These are phyloP conservation scores for Leuciscus idus DNA, from an alignment of 2,113 vertebrate species.

Conservation along the genomic window DNA sequence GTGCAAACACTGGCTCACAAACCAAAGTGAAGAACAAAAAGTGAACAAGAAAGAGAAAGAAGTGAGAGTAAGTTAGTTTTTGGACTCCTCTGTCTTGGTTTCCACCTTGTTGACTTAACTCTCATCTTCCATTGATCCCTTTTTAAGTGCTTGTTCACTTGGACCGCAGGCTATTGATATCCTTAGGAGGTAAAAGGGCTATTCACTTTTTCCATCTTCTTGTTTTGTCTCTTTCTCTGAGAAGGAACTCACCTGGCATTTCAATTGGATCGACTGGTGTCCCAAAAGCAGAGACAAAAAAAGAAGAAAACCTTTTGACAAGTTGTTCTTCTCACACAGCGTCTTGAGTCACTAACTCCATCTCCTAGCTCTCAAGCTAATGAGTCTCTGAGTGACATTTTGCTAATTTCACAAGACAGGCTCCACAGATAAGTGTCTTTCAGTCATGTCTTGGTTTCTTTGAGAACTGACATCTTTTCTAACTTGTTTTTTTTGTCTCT, in stretches of 20 bases:
- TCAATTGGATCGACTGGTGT: background rate
- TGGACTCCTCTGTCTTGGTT: background rate
- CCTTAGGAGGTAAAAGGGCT: constrained; percentile 17
- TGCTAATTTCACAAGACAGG: constrained; percentile 47
- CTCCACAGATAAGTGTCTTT: constrained; percentile 39
- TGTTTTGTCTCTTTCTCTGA: constrained; percentile 16
- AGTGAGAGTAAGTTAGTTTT: constrained; percentile 9
- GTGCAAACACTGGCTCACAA: constrained; percentile 32
- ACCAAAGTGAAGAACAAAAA: constrained; percentile 14
- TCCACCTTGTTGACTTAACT: constrained; percentile 36
- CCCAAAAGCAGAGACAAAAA: constrained; percentile 21
- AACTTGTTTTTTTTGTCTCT: constrained; percentile 39
- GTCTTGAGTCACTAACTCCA: constrained; percentile 49
- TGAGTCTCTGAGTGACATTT: constrained; percentile 51
- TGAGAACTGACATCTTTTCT: constrained; percentile 45
- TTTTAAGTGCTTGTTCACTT: constrained; percentile 37
- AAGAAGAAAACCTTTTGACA: constrained; percentile 33
- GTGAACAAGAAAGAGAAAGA: constrained; percentile 16
- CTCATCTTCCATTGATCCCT: constrained; percentile 37
- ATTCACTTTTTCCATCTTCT: constrained; percentile 13
- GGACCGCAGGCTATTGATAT: constrained; percentile 6
- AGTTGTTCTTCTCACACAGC: constrained; percentile 19
- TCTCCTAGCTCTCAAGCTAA: constrained; percentile 50
- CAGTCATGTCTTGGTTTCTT: constrained; percentile 27
- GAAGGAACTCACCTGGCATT: constrained; percentile 35